These are phyloP conservation scores for Amyelois transitella DNA, from an alignment of 1,140 invertebrate genomes.

Conservation along the genomic window DNA sequence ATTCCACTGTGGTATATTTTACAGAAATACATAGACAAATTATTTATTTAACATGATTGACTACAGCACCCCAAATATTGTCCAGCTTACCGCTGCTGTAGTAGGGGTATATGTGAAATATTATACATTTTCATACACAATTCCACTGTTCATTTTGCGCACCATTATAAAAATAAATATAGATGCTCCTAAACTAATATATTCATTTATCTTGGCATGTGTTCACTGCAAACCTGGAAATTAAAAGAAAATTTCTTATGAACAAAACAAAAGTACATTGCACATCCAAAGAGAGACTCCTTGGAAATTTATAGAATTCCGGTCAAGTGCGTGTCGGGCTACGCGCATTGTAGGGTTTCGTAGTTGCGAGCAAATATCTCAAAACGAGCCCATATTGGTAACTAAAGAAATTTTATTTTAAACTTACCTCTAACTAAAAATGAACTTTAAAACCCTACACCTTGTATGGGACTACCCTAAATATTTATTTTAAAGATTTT, in stretches of 20 bases:
- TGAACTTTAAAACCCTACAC: too few relatives aligned
- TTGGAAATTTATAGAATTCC: too few relatives aligned
- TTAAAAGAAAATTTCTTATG: slow-evolving; percentile 1
- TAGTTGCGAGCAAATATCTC: too few relatives aligned
- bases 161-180: slow-evolving; percentile 74
- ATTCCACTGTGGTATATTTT: slow-evolving; percentile 46
- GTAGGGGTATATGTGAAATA: slow-evolving; percentile 46
- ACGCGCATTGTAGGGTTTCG: too few relatives aligned
- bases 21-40: slow-evolving; percentile 57
- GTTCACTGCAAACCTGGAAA: slow-evolving; percentile 67
- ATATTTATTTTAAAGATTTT: too few relatives aligned
- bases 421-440: too few relatives aligned
- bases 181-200: slow-evolving; percentile 62
- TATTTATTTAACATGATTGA: slow-evolving; percentile 66
- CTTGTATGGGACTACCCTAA: too few relatives aligned
- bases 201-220: slow-evolving; percentile 68
- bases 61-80: slow-evolving; percentile 65
- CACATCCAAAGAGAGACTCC: too few relatives aligned
- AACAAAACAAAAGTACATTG: too few relatives aligned
- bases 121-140: slow-evolving; percentile 53
- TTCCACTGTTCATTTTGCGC: slow-evolving; percentile 68
- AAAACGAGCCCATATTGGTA: too few relatives aligned
- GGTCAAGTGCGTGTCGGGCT: too few relatives aligned
- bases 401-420: too few relatives aligned
- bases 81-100: slow-evolving; percentile 48